These are phyloP conservation scores for Harlomillsia oculata DNA, from an alignment of 1,140 invertebrate genomes.

Conservation along the genomic window DNA sequence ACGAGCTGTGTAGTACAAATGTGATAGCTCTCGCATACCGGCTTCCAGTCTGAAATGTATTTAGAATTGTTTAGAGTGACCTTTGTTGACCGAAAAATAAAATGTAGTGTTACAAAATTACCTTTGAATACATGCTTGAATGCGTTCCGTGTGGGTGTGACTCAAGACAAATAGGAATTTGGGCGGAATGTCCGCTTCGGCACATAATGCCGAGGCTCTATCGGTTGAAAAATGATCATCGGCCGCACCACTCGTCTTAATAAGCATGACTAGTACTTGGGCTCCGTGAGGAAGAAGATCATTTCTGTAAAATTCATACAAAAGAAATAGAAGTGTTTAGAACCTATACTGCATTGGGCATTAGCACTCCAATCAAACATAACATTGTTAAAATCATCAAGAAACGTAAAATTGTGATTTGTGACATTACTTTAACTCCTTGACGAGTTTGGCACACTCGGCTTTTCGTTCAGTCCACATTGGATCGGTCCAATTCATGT, in stretches of 20 bases:
- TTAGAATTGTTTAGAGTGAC: no score
- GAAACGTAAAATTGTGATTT: background rate
- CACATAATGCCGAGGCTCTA: constrained; percentile 74
- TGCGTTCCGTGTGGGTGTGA: constrained; percentile 22
- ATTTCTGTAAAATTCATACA: constrained; percentile 42
- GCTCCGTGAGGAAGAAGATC: constrained; percentile 67
- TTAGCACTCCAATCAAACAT: no score
- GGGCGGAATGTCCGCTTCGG: constrained; percentile 78
- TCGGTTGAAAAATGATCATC: constrained; percentile 82
- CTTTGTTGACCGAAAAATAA: no score
- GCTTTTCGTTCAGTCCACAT: constrained; percentile 88
- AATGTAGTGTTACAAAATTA: constrained; percentile 3
- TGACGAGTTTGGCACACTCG: constrained; percentile 82
- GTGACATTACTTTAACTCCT: constrained; percentile 60
- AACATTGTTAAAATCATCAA: background rate
- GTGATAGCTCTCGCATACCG: constrained; percentile 84
- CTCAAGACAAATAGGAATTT: constrained; percentile 87
- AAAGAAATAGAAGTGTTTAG: no score
- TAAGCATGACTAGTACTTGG: constrained; percentile 76
- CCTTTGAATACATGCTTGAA: constrained; percentile 32
- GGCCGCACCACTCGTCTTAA: constrained; percentile 60
- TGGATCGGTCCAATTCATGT: constrained; percentile 92
- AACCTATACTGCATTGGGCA: no score
- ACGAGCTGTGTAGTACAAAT: constrained; percentile 83
- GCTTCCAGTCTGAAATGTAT: constrained; percentile 67